Evolutionary conservation across 37 sponge, comb jelly and placozoan species (phyloP).

Genomic region (Agelas oroides): DNA sequence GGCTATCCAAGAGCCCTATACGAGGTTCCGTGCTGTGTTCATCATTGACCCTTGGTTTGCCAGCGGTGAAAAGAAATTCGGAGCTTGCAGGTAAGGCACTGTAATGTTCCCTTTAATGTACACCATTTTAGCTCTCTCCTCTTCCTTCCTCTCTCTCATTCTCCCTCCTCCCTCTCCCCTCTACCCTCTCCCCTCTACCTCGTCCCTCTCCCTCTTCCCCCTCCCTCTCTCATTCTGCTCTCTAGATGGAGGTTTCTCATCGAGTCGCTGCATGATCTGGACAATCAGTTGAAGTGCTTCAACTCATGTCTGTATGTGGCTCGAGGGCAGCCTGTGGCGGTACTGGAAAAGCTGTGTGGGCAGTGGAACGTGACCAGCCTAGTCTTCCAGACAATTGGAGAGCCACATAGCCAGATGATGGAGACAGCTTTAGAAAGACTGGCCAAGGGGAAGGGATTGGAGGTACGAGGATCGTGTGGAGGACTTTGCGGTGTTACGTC

Average conservation of each 20-base stretch:
- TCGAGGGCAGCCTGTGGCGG: constrained; percentile 49
- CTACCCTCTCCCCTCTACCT: too few species aligned
- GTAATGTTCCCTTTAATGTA: not conserved
- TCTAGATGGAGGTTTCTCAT: constrained; percentile 60
- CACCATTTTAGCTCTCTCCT: not conserved
- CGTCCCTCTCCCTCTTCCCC: too few species aligned
- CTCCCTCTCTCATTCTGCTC: too few species aligned
- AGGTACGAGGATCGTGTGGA: not conserved
- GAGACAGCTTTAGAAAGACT: constrained; percentile 36
- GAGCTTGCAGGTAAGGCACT: constrained; percentile 45
- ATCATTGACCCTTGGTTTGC: constrained; percentile 69
- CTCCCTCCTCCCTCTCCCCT: too few species aligned
- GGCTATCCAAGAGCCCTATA: constrained; percentile 11
- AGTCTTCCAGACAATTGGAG: constrained; percentile 48
- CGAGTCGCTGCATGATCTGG: constrained; percentile 64
- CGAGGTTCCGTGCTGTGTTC: constrained; percentile 57
- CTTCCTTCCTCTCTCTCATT: not conserved
- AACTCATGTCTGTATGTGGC: constrained; percentile 56
- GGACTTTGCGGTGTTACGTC: not conserved
- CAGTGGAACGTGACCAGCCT: constrained; percentile 70
- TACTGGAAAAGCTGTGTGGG: constrained; percentile 34
- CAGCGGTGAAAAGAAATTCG: constrained; percentile 4
- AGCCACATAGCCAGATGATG: constrained; percentile 21
- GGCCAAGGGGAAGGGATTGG: not conserved
- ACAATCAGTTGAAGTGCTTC: constrained; percentile 24